Base-by-base conservation (phyloP, 2,113 vertebrate species). In the Bubo scandiacus region DNA sequence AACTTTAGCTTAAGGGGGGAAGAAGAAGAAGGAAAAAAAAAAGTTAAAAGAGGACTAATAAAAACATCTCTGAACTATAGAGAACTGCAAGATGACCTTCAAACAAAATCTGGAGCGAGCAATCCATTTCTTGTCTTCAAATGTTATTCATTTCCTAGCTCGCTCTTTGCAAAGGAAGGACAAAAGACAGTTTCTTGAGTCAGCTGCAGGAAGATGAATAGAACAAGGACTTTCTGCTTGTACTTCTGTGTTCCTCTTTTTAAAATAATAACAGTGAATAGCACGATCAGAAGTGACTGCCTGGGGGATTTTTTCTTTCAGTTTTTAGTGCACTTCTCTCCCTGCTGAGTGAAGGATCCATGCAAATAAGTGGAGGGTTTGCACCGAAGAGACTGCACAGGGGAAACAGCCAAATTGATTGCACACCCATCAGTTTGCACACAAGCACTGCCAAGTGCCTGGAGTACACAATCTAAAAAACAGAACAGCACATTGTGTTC, bases 81-180 rank as follows among this genome's bases (percentile, higher is more conserved):
- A 84, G 70, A 90, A 73, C 34, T 73, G 58, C 81, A 88, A 96
- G 68, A 94, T 94, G 96, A 93, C 88, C 88, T 97, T 94, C 83
- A 75, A 63, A 90, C 4, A 73, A 79, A 72, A 90, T 62, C 59
- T 47, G 14, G 66, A 67, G 74, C 83, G 61, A 94, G 45, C 30
- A 73, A 65, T 62, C 16, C 79, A 58, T 32, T 58, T 71, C 55
- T 62, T 27, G 29, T 43, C 51, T 95, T 90, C 55, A 88, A 55
- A 74, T 80, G 73, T 91, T 85, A 65, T 51, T 74, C 3, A 10
- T 58, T 80, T 92, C 80, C 70, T 61, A 68, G 32, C 58, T 81
- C 0, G 0, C 10, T 88, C 29, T 68, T 65, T 59, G 45, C 43
- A 83, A 85, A 71, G 29, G 66, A 72, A 93, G 47, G 61, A 88